Percentiles rank a stretch among this genome's conserved stretches.
Evolutionary conservation across 2,113 vertebrate genomes (phyloP).

Genomic region (Dipodomys merriami): DNA sequence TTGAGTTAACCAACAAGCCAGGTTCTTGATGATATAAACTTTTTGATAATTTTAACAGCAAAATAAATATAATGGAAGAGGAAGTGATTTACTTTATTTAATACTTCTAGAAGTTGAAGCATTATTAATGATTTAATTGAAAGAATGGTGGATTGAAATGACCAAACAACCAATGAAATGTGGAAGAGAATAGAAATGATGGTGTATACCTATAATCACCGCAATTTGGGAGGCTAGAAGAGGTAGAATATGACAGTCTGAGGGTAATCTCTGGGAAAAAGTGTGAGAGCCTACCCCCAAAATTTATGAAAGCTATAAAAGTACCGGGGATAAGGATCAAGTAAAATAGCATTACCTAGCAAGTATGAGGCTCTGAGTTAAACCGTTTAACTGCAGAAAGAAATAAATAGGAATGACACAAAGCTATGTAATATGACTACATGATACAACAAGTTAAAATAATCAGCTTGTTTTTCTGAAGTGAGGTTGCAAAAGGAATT

Average conservation of each 20-base stretch:
- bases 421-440: neutral
- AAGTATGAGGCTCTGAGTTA: too few species aligned
- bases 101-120: neutral
- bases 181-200: too few species aligned
- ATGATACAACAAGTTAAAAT: neutral
- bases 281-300: too few species aligned
- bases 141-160: neutral
- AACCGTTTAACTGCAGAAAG: too few species aligned
- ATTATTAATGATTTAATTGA: neutral
- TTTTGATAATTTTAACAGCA: conserved; percentile 3
- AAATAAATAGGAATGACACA: neutral
- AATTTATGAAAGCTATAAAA: too few species aligned
- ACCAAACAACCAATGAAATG: neutral
- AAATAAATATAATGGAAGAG: conserved; percentile 8
- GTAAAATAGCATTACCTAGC: too few species aligned
- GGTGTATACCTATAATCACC: too few species aligned
- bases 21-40: neutral
- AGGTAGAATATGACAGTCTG: too few species aligned
- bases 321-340: too few species aligned
- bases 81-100: neutral
- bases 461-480: neutral
- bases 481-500: neutral
- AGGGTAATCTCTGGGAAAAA: too few species aligned
- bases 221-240: too few species aligned
- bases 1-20: conserved; percentile 16